phyloP scores from a whole-genome alignment of 1,140 invertebrate genomes.

The Bombus ignitus region DNA sequence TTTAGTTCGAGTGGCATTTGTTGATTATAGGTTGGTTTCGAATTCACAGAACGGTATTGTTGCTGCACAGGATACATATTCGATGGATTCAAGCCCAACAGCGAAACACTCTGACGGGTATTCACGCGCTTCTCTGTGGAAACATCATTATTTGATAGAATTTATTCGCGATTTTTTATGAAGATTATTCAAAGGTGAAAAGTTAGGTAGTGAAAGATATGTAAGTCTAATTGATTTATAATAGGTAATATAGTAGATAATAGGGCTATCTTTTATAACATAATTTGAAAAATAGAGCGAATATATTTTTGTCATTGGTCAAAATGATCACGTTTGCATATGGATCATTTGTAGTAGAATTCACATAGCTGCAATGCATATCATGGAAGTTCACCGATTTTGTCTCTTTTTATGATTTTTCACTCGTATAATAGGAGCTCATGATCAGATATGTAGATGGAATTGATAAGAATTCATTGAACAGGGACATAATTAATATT shows the following conservation, averaged over 20 bases:
- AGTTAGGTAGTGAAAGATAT: neutral
- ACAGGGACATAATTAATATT: neutral
- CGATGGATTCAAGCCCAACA: slow-evolving; percentile 23
- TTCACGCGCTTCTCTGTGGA: slow-evolving; percentile 10
- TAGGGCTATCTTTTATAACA: too few species aligned
- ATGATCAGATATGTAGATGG: neutral
- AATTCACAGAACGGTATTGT: neutral
- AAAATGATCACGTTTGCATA: too few species aligned
- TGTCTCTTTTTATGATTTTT: neutral
- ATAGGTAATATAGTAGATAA: too few species aligned
- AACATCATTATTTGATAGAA: neutral
- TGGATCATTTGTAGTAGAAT: too few species aligned
- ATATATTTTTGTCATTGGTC: too few species aligned
- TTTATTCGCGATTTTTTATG: neutral
- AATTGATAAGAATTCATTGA: neutral
- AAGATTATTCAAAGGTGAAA: neutral
- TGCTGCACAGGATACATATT: slow-evolving; percentile 18
- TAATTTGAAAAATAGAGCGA: too few species aligned
- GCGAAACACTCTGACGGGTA: slow-evolving; percentile 1
- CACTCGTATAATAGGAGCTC: neutral
- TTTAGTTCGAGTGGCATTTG: neutral
- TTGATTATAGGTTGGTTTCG: neutral
- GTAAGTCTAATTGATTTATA: too few species aligned
- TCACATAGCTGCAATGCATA: too few species aligned
- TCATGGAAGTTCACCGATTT: too few species aligned